phyloP scores from a whole-genome alignment of 2,113 vertebrate genomes.

The Clarias magur region DNA sequence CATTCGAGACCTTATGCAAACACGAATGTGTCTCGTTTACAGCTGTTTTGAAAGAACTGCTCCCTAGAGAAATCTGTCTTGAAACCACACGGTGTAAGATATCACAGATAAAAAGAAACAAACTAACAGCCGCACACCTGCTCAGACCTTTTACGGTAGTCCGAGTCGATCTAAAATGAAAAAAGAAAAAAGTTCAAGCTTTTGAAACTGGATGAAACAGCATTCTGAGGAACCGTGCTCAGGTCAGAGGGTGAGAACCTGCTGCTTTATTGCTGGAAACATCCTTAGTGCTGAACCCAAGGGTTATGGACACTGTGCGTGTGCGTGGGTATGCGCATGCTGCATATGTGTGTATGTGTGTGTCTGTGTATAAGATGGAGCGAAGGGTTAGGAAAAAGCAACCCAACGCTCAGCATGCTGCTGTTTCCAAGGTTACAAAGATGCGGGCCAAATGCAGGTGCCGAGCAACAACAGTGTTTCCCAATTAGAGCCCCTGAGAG shows the following conservation, averaged over 20 bases:
- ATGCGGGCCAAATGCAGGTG: constrained; percentile 71
- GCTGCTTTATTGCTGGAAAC: not conserved
- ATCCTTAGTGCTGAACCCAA: not conserved
- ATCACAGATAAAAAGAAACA: not conserved
- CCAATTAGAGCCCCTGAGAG: constrained; percentile 73
- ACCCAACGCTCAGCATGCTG: constrained; percentile 64
- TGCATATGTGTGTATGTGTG: not conserved
- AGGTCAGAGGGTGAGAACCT: constrained; percentile 12
- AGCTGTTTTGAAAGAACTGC: constrained; percentile 7
- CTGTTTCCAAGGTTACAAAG: constrained; percentile 75
- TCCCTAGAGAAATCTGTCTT: not conserved
- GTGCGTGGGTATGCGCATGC: not conserved
- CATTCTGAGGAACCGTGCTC: not conserved
- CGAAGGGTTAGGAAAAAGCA: constrained; percentile 51
- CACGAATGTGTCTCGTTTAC: not conserved
- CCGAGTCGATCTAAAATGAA: not conserved
- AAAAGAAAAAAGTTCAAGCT: not conserved
- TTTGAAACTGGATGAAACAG: not conserved
- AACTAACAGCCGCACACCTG: not conserved
- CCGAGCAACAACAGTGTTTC: constrained; percentile 66
- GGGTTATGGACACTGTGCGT: constrained; percentile 12
- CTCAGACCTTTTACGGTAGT: not conserved
- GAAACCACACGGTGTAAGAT: constrained; percentile 17
- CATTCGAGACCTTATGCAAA: not conserved
- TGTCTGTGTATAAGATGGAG: constrained; percentile 26